Evolutionary conservation across 2,888 invertebrate species (phyloP), one percentile per base, ranked within the genome.

Genomic region (Camptogramma bilineatum): DNA sequence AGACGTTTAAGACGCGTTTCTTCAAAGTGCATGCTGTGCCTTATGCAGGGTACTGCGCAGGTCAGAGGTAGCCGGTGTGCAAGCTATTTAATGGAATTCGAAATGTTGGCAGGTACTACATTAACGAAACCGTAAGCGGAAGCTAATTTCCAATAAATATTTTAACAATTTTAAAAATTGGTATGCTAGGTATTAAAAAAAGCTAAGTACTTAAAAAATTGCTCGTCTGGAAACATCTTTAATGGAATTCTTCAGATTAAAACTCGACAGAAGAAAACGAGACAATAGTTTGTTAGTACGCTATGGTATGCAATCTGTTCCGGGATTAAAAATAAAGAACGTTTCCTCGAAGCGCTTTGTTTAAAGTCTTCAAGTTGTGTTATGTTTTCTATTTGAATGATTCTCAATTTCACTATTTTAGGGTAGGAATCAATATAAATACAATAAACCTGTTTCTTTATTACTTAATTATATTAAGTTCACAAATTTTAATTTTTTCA

Each of bases 191-290:
- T 24, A 2, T 24, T 24, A 24, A 28, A 28, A 28, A 28, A 28
- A 28, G 5, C 28, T 28, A 13, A 39, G 2, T 39, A 39, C 34
- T 39, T 39, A 13, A 13, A 10, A 2, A 60, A 42, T 48, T 13
- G 52, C 60, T 24, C 24, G 53, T 48, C 8, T 44, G 24, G 1
- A 34, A 10, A 2, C 9, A 8, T 16, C 2, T 16, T 10, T 53
- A 60, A 54, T 61, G 9, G 13, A 51, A 54, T 55, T 44, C 50
- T 61, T 50, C 19, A 61, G 54, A 50, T 61, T 42, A 55, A 61
- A 61, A 61, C 54, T 17, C 19, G 56, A 39, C 21, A 17, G 48
- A 56, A 47, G 48, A 39, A 34, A 56, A 47, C 28, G 19, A 54
- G 54, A 61, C 54, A 61, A 55, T 55, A 44, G 50, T 51, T 61